Conservation (phyloP, 1,140 invertebrate genomes). For the Lanistes nyassanus region DNA sequence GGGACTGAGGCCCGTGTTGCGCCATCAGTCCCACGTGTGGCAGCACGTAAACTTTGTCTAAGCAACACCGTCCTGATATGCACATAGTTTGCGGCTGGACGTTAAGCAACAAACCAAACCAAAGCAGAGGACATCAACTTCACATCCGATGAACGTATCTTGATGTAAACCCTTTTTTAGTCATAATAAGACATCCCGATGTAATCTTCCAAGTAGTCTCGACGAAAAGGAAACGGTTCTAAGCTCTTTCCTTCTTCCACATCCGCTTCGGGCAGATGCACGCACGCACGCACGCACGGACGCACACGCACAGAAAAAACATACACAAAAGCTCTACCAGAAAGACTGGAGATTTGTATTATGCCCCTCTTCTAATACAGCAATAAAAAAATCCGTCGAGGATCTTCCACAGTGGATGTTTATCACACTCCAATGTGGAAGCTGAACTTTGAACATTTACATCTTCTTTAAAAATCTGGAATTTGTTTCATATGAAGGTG, state of each 20-base stretch:
- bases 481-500: background rate
- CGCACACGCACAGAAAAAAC: background rate
- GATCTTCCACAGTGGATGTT: background rate
- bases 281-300: background rate
- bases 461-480: background rate
- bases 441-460: background rate
- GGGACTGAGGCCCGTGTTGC: no score
- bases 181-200: background rate
- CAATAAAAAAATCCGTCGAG: background rate
- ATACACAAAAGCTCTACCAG: background rate
- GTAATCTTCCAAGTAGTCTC: background rate
- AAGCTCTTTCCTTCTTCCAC: background rate
- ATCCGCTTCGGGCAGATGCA: background rate
- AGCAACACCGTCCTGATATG: no score
- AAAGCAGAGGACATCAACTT: background rate
- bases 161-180: no score
- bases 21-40: no score
- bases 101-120: no score
- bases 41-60: no score
- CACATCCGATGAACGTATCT: background rate
- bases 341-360: background rate
- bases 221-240: background rate
- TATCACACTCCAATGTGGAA: background rate
- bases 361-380: background rate
- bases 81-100: no score